Evolutionary conservation across 2,797 vertebrate genomes (phyloP).

Genomic region (Ataeniobius toweri): DNA sequence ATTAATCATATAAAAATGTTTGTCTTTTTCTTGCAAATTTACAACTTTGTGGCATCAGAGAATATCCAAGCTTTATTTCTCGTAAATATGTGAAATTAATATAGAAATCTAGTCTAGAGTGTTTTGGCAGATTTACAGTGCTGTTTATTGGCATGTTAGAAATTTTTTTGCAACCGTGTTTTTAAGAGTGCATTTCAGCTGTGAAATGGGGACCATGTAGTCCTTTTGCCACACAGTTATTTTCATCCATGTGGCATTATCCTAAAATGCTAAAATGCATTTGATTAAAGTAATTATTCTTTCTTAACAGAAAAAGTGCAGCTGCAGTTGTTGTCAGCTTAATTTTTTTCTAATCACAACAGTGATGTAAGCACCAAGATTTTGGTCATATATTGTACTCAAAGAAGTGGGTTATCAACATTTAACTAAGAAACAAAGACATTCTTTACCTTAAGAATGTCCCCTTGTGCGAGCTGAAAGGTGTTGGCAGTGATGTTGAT

Average conservation of each 20-base stretch:
- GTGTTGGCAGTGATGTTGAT: slow-evolving; percentile 93
- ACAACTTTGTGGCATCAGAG: too few relatives aligned
- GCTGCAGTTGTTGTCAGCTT: slow-evolving; percentile 34
- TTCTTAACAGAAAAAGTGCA: slow-evolving; percentile 12
- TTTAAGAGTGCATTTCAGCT: slow-evolving; percentile 41
- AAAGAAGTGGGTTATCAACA: slow-evolving; percentile 14
- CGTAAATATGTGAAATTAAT: too few relatives aligned
- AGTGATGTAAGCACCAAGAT: slow-evolving; percentile 16
- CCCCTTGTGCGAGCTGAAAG: slow-evolving; percentile 93
- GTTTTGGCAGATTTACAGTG: too few relatives aligned
- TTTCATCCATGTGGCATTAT: slow-evolving; percentile 47
- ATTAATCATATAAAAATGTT: too few relatives aligned
- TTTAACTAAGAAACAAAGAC: slow-evolving; percentile 2
- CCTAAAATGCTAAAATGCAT: slow-evolving; percentile 46
- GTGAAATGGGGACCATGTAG: slow-evolving; percentile 35
- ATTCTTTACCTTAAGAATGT: slow-evolving; percentile 90
- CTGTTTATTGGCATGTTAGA: slow-evolving; percentile 54
- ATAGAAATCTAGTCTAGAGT: slow-evolving; percentile 9
- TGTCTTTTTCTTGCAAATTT: too few relatives aligned
- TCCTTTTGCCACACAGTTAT: slow-evolving; percentile 2
- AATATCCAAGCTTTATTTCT: too few relatives aligned
- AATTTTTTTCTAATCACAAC: slow-evolving; percentile 34
- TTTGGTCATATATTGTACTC: slow-evolving; percentile 1
- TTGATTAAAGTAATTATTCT: slow-evolving; percentile 44
- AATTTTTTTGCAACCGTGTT: slow-evolving; percentile 49